phyloP scores from a whole-genome alignment of 2,113 vertebrate species.

The Gnathonemus echidnorhynchus region DNA sequence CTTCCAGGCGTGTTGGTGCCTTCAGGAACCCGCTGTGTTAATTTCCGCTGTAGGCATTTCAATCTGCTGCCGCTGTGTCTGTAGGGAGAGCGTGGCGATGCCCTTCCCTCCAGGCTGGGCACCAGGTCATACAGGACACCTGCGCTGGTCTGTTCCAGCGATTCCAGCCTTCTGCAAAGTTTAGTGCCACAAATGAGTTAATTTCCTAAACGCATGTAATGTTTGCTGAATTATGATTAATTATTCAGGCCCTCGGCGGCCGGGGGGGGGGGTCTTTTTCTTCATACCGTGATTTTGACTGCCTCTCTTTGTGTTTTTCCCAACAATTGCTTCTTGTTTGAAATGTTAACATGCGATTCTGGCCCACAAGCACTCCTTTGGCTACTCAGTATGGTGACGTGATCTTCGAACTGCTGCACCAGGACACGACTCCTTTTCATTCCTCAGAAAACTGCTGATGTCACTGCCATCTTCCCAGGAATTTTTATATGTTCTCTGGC shows the following conservation, averaged over 20 bases:
- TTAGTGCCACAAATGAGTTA: background rate
- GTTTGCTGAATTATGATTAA: background rate
- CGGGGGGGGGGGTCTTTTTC: background rate
- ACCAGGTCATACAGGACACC: background rate
- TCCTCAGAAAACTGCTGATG: background rate
- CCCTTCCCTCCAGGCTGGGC: background rate
- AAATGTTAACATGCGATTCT: background rate
- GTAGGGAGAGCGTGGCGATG: background rate
- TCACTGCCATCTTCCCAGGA: conserved; percentile 1
- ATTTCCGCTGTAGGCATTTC: background rate
- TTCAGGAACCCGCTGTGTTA: background rate
- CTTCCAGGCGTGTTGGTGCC: background rate
- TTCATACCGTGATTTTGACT: background rate
- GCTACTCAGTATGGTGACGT: background rate
- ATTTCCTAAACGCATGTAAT: background rate
- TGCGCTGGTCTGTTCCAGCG: background rate
- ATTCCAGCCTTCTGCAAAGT: background rate
- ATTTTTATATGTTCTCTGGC: background rate
- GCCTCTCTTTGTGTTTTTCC: background rate
- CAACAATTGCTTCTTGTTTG: conserved; percentile 3
- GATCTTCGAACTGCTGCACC: background rate
- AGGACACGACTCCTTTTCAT: conserved; percentile 7
- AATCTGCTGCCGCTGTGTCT: background rate
- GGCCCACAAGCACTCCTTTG: background rate
- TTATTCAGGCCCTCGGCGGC: background rate